Conservation (phyloP, 2,888 invertebrate genomes). For the Tetramorium bicarinatum region DNA sequence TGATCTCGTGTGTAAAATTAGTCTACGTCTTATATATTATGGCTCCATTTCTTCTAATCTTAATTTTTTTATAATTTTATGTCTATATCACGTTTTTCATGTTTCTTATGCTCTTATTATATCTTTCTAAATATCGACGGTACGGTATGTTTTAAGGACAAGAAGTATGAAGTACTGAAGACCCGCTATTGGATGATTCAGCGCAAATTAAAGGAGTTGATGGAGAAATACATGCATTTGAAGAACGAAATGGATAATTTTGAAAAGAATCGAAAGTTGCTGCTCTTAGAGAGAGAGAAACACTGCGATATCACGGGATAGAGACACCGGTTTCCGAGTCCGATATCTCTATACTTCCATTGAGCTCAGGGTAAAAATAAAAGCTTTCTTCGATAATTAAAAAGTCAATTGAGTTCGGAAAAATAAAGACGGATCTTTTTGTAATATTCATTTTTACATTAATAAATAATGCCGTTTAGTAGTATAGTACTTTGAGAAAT, state of each 20-base stretch:
- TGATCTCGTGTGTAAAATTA: no score
- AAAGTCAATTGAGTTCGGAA: neutral
- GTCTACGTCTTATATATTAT: no score
- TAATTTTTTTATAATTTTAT: neutral
- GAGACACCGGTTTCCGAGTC: neutral
- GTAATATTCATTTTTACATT: neutral
- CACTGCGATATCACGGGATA: neutral
- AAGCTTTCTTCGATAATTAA: neutral
- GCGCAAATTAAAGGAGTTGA: constrained; percentile 33
- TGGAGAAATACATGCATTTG: constrained; percentile 28
- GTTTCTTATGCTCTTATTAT: neutral
- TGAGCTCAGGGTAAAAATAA: neutral
- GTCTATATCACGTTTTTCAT: neutral
- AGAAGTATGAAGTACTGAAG: constrained; percentile 68
- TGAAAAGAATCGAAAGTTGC: no score
- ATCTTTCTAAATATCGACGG: neutral
- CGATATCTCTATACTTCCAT: neutral
- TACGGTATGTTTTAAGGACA: constrained; percentile 65
- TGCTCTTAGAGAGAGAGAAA: neutral
- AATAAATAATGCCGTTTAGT: neutral
- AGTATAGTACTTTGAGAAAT: neutral
- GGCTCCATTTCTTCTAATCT: no score
- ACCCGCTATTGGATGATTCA: constrained; percentile 20
- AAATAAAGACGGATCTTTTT: neutral
- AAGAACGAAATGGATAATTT: constrained; percentile 14